Base-by-base conservation (phyloP, 2,797 vertebrate species). In the Catharus ustulatus region DNA sequence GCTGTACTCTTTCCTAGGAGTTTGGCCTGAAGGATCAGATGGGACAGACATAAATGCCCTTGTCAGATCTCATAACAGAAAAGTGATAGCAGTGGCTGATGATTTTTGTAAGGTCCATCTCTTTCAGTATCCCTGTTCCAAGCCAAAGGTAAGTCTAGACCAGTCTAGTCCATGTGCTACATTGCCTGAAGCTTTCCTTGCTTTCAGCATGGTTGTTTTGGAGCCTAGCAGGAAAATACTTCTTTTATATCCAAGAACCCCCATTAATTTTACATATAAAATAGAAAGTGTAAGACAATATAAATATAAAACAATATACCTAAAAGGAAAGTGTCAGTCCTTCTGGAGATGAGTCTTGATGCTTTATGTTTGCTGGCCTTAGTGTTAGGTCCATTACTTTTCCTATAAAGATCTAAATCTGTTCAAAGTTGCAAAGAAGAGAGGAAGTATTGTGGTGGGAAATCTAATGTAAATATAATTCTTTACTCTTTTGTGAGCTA, bases 31-130 rank as follows among this genome's bases (percentile, higher is more conserved):
- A 97, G 99, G 99, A 30, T 99, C 99, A 1, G 99, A 99, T 23
- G 99, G 99, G 42, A 99, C 99, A 13, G 99, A 99, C 94, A 99
- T 99, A 98, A 99, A 99, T 24, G 99, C 99, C 20, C 98, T 99
- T 95, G 98, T 99, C 52, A 97, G 99, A 62, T 99, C 99, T 87
- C 99, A 98, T 97, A 99, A 98, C 89, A 98, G 98, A 89, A 99
- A 98, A 93, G 99, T 99, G 91, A 98, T 99, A 36, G 99, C 99
- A 46, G 97, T 99, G 79, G 99, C 99, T 21, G 99, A 99, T 78
- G 99, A 99, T 96, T 99, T 99, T 96, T 99, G 99, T 97, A 99
- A 99, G 98, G 99, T 99, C 84, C 99, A 99, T 93, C 98, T 99
- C 94, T 99, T 99, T 96, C 98, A 99, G 87, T 99, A 99, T 96